phyloP scores from a whole-genome alignment of 2,113 vertebrate species.

The Artemisiospiza belli region DNA sequence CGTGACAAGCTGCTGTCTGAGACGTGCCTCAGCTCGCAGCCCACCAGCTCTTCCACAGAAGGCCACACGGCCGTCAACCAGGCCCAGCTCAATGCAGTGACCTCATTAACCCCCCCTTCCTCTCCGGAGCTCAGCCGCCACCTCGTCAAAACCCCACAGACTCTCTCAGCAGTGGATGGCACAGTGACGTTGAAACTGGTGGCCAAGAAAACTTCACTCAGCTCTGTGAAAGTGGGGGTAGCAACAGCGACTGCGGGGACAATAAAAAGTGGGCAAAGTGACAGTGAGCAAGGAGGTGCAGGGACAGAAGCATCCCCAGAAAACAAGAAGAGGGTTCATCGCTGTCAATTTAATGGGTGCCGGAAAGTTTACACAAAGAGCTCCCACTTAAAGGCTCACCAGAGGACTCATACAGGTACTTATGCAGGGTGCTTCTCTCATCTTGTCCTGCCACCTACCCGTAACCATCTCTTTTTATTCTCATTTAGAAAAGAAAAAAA shows the following conservation, averaged over 20 bases:
- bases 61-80: conserved; percentile 86
- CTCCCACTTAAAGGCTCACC: conserved; percentile 98
- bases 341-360: conserved; percentile 98
- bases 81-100: conserved; percentile 95
- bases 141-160: conserved; percentile 91
- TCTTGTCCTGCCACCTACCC: background rate
- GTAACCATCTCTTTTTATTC: conserved; percentile 37
- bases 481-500: conserved; percentile 10
- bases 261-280: conserved; percentile 79
- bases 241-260: conserved; percentile 79
- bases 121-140: conserved; percentile 96
- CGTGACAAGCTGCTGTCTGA: conserved; percentile 82
- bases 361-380: conserved; percentile 99
- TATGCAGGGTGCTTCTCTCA: conserved; percentile 64
- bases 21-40: conserved; percentile 79
- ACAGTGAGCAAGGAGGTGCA: conserved; percentile 82
- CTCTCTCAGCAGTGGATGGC: conserved; percentile 88
- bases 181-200: conserved; percentile 93
- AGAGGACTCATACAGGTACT: conserved; percentile 98
- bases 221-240: conserved; percentile 84
- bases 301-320: conserved; percentile 85
- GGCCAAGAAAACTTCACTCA: conserved; percentile 90
- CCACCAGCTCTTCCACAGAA: conserved; percentile 77
- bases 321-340: conserved; percentile 98
- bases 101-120: conserved; percentile 95